Evolutionary conservation across 2,888 invertebrate genomes (phyloP).

Genomic region (Zhengitettix transpicula): DNA sequence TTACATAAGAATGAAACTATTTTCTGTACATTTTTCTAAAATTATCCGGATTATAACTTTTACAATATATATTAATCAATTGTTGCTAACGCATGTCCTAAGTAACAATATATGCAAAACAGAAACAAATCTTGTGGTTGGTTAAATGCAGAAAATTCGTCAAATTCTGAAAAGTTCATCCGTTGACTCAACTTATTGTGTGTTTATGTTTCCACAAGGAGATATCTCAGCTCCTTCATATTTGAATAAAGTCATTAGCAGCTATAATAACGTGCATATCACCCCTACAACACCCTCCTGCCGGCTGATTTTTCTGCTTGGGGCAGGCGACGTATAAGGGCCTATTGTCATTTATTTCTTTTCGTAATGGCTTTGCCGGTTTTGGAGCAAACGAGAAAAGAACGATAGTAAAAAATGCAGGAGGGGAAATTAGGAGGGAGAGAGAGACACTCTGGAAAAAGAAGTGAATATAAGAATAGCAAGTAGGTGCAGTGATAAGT

Average conservation of each 20-base stretch:
- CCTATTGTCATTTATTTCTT: slow-evolving; percentile 6
- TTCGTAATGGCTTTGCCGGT: slow-evolving; percentile 6
- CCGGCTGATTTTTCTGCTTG: neutral
- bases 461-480: neutral
- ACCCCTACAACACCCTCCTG: neutral
- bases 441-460: too few species aligned
- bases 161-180: too few species aligned
- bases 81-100: too few species aligned
- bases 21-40: too few species aligned
- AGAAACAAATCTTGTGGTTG: too few species aligned
- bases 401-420: neutral
- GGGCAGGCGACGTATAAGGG: neutral
- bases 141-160: too few species aligned
- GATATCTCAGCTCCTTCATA: neutral
- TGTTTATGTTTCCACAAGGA: too few species aligned
- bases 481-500: slow-evolving; percentile 3
- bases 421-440: neutral
- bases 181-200: too few species aligned
- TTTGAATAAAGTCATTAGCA: slow-evolving; percentile 10
- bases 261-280: slow-evolving; percentile 4
- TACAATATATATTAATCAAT: too few species aligned
- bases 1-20: too few species aligned
- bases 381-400: neutral
- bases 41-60: too few species aligned
- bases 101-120: too few species aligned